Evolutionary conservation across 1,140 invertebrate genomes (phyloP).

Genomic region (Eciton burchellii): DNA sequence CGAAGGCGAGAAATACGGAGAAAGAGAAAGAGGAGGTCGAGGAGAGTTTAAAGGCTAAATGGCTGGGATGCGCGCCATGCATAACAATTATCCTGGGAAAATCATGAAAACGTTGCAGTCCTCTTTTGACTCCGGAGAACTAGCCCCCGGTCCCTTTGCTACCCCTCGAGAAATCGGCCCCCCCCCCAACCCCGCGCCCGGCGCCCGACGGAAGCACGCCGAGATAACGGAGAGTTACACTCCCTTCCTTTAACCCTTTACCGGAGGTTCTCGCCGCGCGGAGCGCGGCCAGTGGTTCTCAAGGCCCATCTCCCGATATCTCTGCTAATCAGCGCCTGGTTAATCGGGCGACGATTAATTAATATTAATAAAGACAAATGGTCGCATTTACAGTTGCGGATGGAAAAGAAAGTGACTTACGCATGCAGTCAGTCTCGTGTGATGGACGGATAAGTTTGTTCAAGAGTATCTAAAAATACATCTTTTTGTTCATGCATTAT

Average conservation of each 20-base stretch:
- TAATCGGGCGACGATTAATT: neutral
- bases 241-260: conserved; percentile 81
- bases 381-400: neutral
- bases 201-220: conserved; percentile 79
- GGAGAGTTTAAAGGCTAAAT: conserved; percentile 82
- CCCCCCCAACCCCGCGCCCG: conserved; percentile 36
- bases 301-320: neutral
- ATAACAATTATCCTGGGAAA: conserved; percentile 86
- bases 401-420: neutral
- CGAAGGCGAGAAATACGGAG: conserved; percentile 32
- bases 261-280: conserved; percentile 65
- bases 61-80: conserved; percentile 82
- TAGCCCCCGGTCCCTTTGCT: conserved; percentile 68
- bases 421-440: neutral
- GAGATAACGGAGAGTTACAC: conserved; percentile 85
- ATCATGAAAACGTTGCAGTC: conserved; percentile 84
- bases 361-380: neutral
- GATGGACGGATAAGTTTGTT: neutral
- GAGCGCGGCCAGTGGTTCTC: conserved; percentile 72
- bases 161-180: conserved; percentile 68
- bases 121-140: conserved; percentile 79
- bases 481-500: neutral
- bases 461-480: neutral
- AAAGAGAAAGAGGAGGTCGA: conserved; percentile 48
- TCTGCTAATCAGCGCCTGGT: neutral